Conservation (phyloP, 2,797 vertebrate genomes). For the Gymnoscopelus braueri region DNA sequence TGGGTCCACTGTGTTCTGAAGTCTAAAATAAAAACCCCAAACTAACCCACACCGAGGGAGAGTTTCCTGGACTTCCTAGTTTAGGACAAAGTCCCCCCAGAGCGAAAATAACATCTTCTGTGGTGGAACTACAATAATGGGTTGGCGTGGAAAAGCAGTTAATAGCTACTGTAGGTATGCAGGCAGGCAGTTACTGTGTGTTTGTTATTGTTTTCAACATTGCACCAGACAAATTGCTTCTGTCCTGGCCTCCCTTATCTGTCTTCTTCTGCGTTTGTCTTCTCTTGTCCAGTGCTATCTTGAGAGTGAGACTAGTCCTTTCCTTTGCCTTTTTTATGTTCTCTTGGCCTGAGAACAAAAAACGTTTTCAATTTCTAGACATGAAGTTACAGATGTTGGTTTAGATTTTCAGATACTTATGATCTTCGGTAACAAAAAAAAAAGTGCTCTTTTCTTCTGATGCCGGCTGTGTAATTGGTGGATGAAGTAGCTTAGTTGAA, state of each 20-base stretch:
- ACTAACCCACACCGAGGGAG: conserved; percentile 49
- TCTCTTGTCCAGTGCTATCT: too few species aligned
- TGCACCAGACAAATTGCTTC: too few species aligned
- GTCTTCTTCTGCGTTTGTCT: too few species aligned
- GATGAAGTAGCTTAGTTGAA: conserved; percentile 38
- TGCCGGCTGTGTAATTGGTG: conserved; percentile 56
- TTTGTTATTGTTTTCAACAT: too few species aligned
- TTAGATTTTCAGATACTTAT: conserved; percentile 34
- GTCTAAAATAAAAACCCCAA: conserved; percentile 57
- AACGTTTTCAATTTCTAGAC: neutral
- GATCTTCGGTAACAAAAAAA: conserved; percentile 9
- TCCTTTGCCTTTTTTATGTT: conserved; percentile 1
- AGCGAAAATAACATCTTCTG: conserved; percentile 32
- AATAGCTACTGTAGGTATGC: too few species aligned
- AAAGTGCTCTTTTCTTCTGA: conserved; percentile 16
- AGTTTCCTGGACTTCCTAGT: conserved; percentile 54
- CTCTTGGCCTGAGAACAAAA: neutral
- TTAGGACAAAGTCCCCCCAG: conserved; percentile 15
- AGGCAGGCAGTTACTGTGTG: too few species aligned
- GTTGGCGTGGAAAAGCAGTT: too few species aligned
- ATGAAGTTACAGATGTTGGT: conserved; percentile 21
- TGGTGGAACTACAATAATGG: conserved; percentile 1
- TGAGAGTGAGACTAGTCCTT: neutral
- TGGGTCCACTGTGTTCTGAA: conserved; percentile 47
- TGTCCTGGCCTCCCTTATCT: too few species aligned